Evolutionary conservation across 2,113 vertebrate genomes (phyloP).

Genomic region (Bufo bufo): DNA sequence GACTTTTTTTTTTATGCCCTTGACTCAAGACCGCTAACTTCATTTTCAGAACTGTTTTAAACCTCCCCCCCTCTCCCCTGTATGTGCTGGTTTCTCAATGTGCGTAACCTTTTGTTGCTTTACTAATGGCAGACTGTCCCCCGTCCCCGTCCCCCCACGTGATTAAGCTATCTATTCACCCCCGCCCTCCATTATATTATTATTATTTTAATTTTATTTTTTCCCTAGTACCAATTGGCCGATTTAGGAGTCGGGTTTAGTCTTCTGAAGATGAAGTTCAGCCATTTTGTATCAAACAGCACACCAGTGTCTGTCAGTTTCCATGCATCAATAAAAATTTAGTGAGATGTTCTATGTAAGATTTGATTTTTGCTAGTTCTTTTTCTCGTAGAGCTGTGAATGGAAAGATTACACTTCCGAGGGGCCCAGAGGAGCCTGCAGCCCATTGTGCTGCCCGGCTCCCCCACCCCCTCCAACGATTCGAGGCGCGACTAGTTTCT

Average conservation of each 20-base stretch:
- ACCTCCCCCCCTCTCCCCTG: constrained; percentile 61
- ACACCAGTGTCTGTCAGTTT: constrained; percentile 88
- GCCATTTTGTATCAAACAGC: constrained; percentile 87
- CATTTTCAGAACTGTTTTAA: constrained; percentile 89
- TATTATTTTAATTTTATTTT: constrained; percentile 58
- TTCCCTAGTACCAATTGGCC: constrained; percentile 73
- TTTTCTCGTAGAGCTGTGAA: constrained; percentile 86
- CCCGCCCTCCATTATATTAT: constrained; percentile 78
- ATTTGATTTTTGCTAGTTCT: constrained; percentile 75
- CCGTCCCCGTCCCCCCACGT: constrained; percentile 71
- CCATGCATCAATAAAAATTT: constrained; percentile 83
- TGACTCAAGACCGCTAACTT: constrained; percentile 85
- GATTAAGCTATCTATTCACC: constrained; percentile 77
- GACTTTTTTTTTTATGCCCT: constrained; percentile 80
- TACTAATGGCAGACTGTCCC: constrained; percentile 86
- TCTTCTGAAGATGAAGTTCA: constrained; percentile 88
- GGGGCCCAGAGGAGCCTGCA: constrained; percentile 32
- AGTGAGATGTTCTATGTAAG: constrained; percentile 89
- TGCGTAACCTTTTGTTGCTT: constrained; percentile 89
- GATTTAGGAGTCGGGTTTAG: constrained; percentile 85
- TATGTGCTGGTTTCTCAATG: constrained; percentile 67
- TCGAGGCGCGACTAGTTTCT: constrained; percentile 76
- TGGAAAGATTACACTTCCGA: constrained; percentile 80
- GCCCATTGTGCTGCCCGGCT: neutral
- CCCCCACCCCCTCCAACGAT: neutral